Evolutionary conservation across 2,888 invertebrate species (phyloP), one percentile per base, ranked within the genome.

Genomic region (Orchesella flavescens): DNA sequence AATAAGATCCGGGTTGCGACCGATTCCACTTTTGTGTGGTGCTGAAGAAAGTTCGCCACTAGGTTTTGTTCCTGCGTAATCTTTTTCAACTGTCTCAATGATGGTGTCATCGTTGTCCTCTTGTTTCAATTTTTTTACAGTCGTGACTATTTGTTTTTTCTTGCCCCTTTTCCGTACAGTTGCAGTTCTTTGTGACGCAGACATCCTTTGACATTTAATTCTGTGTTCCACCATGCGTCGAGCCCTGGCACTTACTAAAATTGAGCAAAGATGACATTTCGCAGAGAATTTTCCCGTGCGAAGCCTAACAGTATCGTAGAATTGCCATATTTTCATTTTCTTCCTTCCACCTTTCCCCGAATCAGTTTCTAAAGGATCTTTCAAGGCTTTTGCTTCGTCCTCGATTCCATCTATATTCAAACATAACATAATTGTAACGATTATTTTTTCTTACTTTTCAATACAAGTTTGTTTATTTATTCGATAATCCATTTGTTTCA

Each of bases 171-270:
- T 57, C 10, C 57, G 21, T 21, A 1, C n/a, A 19, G 5, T n/a
- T 4, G 19, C 19, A 13, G 17, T 53, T 24, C 49, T 74, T 46
- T 4, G 13, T 44, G 63, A 23, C 49, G 53, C 24, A 12, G 34
- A n/a, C 15, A 21, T 69, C 0, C 63, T 57, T 46, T 73, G 65
- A 21, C 81, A 81, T 63, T 81, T 81, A 12, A 68, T 21, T 0
- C 75, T 59, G 21, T 81, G 81, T 12, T 81, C 81, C 1, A 81
- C 81, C 81, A 81, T 74, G 61, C 81, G 24, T 2, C 49, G 3
- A 4, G 81, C 81, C 75, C 81, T 19, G 12, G 75, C 75, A 57
- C 81, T 81, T 12, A 81, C 81, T 12, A 81, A 53, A 43, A 43
- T 9, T 4, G 34, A 19, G 15, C 81, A 81, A 1, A 69, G 19